phyloP scores from a whole-genome alignment of 1,140 invertebrate species.

The Bombus sibiricus region DNA sequence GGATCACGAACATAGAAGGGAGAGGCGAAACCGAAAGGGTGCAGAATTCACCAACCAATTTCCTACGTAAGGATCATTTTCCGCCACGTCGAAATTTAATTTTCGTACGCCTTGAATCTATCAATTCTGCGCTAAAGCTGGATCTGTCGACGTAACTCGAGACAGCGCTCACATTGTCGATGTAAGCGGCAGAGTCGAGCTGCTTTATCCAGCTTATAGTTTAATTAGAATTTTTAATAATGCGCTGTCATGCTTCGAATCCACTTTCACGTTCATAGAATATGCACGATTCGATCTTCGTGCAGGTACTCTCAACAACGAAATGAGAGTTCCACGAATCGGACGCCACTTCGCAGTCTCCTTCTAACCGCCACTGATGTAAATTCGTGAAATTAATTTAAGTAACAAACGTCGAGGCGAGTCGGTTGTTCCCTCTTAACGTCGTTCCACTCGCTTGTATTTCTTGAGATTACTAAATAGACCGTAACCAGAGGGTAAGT shows the following conservation, averaged over 20 bases:
- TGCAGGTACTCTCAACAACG: not conserved
- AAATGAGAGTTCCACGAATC: not conserved
- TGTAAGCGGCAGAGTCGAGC: too few relatives aligned
- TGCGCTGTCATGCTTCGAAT: not conserved
- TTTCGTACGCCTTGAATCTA: too few relatives aligned
- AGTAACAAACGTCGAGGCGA: conserved; percentile 10
- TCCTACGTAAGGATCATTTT: too few relatives aligned
- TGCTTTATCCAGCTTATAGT: too few relatives aligned
- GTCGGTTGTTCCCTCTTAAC: not conserved
- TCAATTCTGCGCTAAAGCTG: too few relatives aligned
- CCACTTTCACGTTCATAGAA: too few relatives aligned
- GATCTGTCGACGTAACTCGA: too few relatives aligned
- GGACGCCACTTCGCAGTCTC: not conserved
- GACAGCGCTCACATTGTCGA: too few relatives aligned
- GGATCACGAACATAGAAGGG: not conserved
- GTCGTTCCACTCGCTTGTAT: conserved; percentile 30
- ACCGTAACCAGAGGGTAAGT: conserved; percentile 37
- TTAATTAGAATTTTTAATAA: too few relatives aligned
- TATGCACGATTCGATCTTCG: too few relatives aligned
- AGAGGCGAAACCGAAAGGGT: not conserved
- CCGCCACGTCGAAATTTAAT: too few relatives aligned
- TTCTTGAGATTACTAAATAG: conserved; percentile 40
- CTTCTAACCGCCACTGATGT: not conserved
- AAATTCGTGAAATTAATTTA: conserved; percentile 44
- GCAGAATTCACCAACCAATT: too few relatives aligned